Evolutionary conservation across 2,797 vertebrate species (phyloP), one percentile per base, ranked within the genome.

Genomic region (Peromyscus melanophrys): DNA sequence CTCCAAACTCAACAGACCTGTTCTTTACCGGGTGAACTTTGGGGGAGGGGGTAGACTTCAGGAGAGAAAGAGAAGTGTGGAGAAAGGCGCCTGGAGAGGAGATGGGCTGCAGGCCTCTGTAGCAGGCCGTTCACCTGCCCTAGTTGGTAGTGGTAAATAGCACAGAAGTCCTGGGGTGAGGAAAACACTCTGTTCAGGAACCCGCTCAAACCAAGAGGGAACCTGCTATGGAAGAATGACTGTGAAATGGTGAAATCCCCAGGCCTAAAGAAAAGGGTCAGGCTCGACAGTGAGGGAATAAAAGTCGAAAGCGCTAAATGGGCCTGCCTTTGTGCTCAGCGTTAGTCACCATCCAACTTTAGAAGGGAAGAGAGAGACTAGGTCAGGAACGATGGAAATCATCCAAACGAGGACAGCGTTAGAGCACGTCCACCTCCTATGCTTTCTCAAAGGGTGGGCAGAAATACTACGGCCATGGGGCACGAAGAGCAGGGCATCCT

Each of bases 261-360:
- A 40, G 40, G 59, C 71, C 63, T 46, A 87, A 95, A 92, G 82
- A 88, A 96, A 82, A 84, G 86, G 61, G 75, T 43, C 82, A 71
- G 87, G 57, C 85, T 46, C 40, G 25, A 85, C 23, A 65, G 1
- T 21, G 78, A 69, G 69, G 1, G 85, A 94, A 91, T 25, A 80
- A 71, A 76, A 55, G 90, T 59, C 92, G 81, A 96, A 75, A 6
- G 43, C 94, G 82, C 89, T 85, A 81, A 86, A 43, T 23, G 85
- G 84, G 82, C 25, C 85, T 75, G 90, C 57, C 94, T 97, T 96
- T 97, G 97, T 96, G 88, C 21, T 63, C 61, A 78, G 1, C 4
- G 3, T 96, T 90, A 98, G 96, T 97, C 97, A 96, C 65, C 67
- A 61, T 11, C 95, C 94, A 86, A 87, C 89, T 96, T 96, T 76